Evolutionary conservation across 1,140 invertebrate species (phyloP).

Genomic region (Pseudomyrmex flavicornis): DNA sequence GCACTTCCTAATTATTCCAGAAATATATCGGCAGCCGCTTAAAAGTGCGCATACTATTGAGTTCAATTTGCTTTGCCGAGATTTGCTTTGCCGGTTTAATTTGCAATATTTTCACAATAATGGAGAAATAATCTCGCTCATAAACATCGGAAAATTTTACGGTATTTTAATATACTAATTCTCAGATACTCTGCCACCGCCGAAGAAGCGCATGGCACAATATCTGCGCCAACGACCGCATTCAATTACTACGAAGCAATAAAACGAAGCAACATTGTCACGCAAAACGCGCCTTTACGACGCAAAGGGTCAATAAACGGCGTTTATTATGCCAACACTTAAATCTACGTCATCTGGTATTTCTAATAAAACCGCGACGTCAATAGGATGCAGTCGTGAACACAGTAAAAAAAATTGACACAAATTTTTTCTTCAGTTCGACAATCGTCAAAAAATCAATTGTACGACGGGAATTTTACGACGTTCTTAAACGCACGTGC

Average conservation of each 20-base stretch:
- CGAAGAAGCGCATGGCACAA: conserved; percentile 18
- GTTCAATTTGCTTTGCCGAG: too few relatives aligned
- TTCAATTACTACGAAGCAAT: conserved; percentile 50
- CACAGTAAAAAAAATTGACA: conserved; percentile 13
- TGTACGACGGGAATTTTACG: not conserved
- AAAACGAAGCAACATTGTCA: conserved; percentile 51
- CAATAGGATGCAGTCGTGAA: conserved; percentile 7
- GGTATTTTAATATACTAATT: conserved; percentile 34
- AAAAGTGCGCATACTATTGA: not conserved
- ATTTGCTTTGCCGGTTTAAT: too few relatives aligned
- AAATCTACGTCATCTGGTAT: conserved; percentile 35
- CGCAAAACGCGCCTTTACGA: conserved; percentile 41
- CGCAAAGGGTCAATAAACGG: conserved; percentile 33
- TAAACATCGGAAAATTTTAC: conserved; percentile 1
- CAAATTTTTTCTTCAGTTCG: not conserved
- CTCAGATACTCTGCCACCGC: conserved; percentile 9
- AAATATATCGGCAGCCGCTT: not conserved
- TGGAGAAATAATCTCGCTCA: not conserved
- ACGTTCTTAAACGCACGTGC: not conserved
- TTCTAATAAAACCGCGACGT: conserved; percentile 5
- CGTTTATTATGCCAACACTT: conserved; percentile 34
- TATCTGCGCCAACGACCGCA: conserved; percentile 36
- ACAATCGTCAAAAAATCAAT: conserved; percentile 5
- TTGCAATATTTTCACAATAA: not conserved
- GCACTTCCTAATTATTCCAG: not conserved